A percentile compares a stretch with the other conserved stretches of the same genome.
Conservation (phyloP, 2,888 invertebrate species). For the Cartodere bifasciata region DNA sequence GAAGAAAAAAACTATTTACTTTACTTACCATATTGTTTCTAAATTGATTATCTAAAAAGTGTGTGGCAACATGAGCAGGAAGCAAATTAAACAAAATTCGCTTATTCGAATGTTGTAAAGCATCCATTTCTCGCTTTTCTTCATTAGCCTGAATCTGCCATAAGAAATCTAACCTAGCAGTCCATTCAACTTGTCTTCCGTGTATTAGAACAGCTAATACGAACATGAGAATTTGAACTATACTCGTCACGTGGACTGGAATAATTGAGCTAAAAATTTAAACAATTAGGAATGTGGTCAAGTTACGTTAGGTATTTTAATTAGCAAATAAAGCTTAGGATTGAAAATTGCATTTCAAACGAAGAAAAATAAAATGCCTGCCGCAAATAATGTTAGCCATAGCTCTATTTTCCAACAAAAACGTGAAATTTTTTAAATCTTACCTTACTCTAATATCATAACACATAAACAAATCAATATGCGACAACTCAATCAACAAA, state of each 20-base stretch:
- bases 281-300: too few relatives aligned
- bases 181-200: slow-evolving; percentile 82
- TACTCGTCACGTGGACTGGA: slow-evolving; percentile 66
- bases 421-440: slow-evolving; percentile 35
- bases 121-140: slow-evolving; percentile 86
- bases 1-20: too few relatives aligned
- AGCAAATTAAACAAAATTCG: slow-evolving; percentile 80
- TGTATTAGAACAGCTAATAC: slow-evolving; percentile 74
- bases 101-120: slow-evolving; percentile 80
- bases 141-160: slow-evolving; percentile 81
- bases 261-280: slow-evolving; percentile 45
- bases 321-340: too few relatives aligned
- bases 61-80: slow-evolving; percentile 83
- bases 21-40: slow-evolving; percentile 72
- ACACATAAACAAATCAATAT: slow-evolving; percentile 65
- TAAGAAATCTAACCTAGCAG: slow-evolving; percentile 68
- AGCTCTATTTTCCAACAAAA: too few relatives aligned
- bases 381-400: too few relatives aligned
- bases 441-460: slow-evolving; percentile 69
- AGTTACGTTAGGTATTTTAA: too few relatives aligned
- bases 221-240: slow-evolving; percentile 71
- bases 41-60: slow-evolving; percentile 83
- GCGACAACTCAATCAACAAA: slow-evolving; percentile 68
- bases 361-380: too few relatives aligned
- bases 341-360: too few relatives aligned